phyloP scores from a whole-genome alignment of 2,113 vertebrate genomes.

The Merops nubicus region DNA sequence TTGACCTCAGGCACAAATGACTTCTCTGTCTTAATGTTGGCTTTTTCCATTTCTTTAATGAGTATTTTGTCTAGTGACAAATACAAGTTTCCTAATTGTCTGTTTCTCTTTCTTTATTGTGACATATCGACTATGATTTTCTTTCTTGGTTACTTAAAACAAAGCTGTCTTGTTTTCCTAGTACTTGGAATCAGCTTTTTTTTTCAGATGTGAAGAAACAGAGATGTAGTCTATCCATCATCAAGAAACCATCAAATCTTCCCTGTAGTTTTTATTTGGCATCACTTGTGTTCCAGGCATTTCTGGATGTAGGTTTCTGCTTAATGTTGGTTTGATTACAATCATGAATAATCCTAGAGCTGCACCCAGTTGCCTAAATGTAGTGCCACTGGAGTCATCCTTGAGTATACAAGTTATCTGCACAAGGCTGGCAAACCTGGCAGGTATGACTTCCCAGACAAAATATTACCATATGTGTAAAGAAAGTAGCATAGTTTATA shows the following conservation, averaged over 20 bases:
- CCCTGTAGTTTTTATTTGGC: background rate
- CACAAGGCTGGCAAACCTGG: background rate
- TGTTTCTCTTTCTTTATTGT: background rate
- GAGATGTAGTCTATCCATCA: background rate
- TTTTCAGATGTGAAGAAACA: too few relatives aligned
- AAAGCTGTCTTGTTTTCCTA: background rate
- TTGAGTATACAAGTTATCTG: background rate
- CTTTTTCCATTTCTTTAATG: background rate
- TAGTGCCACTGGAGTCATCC: background rate
- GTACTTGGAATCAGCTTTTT: background rate
- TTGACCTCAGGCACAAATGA: background rate
- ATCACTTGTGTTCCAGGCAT: background rate
- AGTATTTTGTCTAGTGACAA: background rate
- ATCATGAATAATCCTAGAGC: background rate
- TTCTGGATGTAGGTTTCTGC: background rate
- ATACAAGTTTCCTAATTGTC: background rate
- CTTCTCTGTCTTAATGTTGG: background rate
- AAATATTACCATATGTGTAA: background rate
- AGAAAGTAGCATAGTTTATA: background rate
- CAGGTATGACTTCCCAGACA: background rate
- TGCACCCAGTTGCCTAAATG: background rate
- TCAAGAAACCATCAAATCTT: background rate
- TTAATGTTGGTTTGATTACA: background rate
- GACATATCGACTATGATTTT: background rate
- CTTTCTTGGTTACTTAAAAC: background rate